Evolutionary conservation across 1,140 invertebrate genomes (phyloP).

Genomic region (Drosophila lacteicornis): DNA sequence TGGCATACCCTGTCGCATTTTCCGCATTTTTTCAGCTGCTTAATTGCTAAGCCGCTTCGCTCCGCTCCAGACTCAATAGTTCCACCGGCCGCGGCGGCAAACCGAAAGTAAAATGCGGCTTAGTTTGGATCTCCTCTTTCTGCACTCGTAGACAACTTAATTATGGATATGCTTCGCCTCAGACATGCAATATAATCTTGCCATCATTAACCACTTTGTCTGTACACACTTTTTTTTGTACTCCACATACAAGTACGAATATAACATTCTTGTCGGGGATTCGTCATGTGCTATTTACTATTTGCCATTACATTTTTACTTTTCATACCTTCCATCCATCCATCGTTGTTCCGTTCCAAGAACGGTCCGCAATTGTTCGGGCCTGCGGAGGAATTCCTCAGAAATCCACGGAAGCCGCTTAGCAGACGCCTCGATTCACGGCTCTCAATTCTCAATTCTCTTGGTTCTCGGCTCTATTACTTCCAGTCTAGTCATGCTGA

Average conservation of each 20-base stretch:
- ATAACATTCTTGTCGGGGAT: constrained; percentile 64
- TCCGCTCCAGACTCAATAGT: constrained; percentile 28
- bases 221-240: constrained; percentile 28
- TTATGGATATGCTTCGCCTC: constrained; percentile 53
- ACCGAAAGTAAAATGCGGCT: constrained; percentile 72
- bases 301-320: constrained; percentile 67
- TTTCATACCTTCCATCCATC: constrained; percentile 45
- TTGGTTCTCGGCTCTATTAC: constrained; percentile 18
- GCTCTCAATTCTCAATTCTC: constrained; percentile 3
- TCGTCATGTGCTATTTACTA: constrained; percentile 78
- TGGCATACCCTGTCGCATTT: constrained; percentile 28
- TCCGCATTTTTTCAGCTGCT: constrained; percentile 67
- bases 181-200: constrained; percentile 67
- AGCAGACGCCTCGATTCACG: constrained; percentile 18
- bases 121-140: constrained; percentile 39
- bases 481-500: constrained; percentile 56
- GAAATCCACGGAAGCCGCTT: constrained; percentile 65
- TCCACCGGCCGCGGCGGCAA: constrained; percentile 16
- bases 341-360: constrained; percentile 68
- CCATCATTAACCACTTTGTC: constrained; percentile 71
- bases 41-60: constrained; percentile 54
- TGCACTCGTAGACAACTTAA: constrained; percentile 78
- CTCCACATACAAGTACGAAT: constrained; percentile 17
- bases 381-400: constrained; percentile 31
- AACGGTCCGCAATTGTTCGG: constrained; percentile 63